Percentiles rank a stretch among this genome's conserved stretches.
phyloP scores from a whole-genome alignment of 1,140 invertebrate genomes.

The Panulirus ornatus region DNA sequence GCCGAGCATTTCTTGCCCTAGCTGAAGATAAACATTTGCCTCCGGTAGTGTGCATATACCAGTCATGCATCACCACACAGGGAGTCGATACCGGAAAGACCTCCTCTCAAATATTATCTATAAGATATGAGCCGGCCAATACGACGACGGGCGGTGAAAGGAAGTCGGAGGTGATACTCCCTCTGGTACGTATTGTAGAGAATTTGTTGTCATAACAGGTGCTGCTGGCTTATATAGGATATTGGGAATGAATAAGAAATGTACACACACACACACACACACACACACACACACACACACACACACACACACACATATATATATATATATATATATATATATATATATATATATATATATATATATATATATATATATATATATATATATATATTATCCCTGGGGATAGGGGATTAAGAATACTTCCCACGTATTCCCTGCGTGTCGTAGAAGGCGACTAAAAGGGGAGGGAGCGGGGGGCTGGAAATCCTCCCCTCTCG shows the following conservation, averaged over 20 bases:
- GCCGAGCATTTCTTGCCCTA: background rate
- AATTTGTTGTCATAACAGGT: constrained; percentile 5
- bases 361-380: background rate
- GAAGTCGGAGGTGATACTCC: background rate
- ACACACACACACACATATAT: background rate
- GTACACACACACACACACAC: too few relatives aligned
- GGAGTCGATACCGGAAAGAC: background rate
- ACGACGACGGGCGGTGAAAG: background rate
- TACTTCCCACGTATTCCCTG: too few relatives aligned
- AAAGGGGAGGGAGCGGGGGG: background rate
- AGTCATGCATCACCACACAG: background rate
- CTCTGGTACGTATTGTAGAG: background rate
- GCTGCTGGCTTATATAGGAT: background rate
- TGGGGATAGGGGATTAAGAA: too few relatives aligned
- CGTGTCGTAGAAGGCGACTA: too few relatives aligned
- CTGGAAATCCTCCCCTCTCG: too few relatives aligned
- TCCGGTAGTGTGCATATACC: background rate
- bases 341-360: background rate
- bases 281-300: background rate
- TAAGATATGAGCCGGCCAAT: background rate
- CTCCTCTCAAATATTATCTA: background rate
- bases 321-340: too few relatives aligned
- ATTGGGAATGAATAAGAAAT: background rate
- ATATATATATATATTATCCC: too few relatives aligned
- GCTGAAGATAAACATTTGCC: background rate